A percentile compares a stretch with the other conserved stretches of the same genome.
phyloP scores from a whole-genome alignment of 2,113 vertebrate species.

The Apodemus sylvaticus region DNA sequence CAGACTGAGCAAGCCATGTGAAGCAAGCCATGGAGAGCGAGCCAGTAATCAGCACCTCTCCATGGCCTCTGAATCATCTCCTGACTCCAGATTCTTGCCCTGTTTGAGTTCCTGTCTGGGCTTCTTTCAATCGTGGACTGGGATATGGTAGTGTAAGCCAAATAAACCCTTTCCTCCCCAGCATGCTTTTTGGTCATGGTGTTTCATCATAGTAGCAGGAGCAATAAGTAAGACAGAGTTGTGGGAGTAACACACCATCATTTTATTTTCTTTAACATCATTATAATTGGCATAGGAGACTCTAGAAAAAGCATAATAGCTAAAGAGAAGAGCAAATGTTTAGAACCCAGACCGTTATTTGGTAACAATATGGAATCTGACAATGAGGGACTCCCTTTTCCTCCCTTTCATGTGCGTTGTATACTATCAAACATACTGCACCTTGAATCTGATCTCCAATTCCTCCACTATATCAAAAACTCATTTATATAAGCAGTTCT shows the following conservation, averaged over 20 bases:
- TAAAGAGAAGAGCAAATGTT: not conserved
- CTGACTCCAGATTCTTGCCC: not conserved
- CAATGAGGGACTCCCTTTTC: not conserved
- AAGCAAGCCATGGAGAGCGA: not conserved
- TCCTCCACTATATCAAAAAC: not conserved
- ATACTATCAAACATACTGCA: not conserved
- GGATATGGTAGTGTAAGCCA: not conserved
- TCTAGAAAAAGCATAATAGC: not conserved
- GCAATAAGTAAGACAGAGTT: not conserved
- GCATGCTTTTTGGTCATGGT: not conserved
- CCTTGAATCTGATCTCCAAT: not conserved
- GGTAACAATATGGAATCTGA: not conserved
- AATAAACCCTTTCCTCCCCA: not conserved
- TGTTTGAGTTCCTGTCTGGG: not conserved
- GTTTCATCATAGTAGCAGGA: not conserved
- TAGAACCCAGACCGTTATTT: not conserved
- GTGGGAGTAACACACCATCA: not conserved
- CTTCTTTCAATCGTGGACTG: not conserved
- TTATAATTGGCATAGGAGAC: not conserved
- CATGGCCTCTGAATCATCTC: not conserved
- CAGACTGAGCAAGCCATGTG: not conserved
- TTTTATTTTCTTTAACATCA: conserved; percentile 39
- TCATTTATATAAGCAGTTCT: not conserved
- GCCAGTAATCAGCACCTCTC: not conserved
- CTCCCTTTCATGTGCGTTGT: conserved; percentile 11